Evolutionary conservation across 2,797 vertebrate genomes (phyloP), one percentile per base, ranked within the genome.

Genomic region (Anomalospiza imberbis): DNA sequence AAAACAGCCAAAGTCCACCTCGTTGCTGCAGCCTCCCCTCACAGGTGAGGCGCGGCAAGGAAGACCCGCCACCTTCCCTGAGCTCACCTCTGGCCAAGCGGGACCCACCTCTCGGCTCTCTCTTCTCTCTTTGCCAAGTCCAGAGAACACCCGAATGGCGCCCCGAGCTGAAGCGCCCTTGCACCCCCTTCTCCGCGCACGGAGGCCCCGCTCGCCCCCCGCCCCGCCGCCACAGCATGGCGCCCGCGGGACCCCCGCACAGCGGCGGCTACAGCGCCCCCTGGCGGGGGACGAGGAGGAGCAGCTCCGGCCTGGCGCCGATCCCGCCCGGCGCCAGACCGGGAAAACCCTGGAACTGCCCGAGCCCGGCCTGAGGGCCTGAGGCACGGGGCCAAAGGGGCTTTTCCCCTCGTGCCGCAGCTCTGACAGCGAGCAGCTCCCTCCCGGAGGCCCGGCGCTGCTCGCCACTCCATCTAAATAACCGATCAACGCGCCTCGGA

Each of bases 251-350:
- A 3, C 4, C 3, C 2, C 18, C 31, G 2, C 26, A 16, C 10
- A 4, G 19, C 8, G 22, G 50, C 6, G 34, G 14, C 26, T 0
- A 1, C 10, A 4, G 62, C 7, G 5, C 28, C 1, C 4, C 1
- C 0, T 10, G 3, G 10, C 9, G 34, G 55, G 68, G 1, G 4
- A 2, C 0, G 2, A 3, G 8, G 1, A 3, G 18, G 0, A 0
- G 5, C 1, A 1, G 17, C 2, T 2, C 0, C 0, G 12, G 20
- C 5, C 17, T 3, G 26, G 17, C 5, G 9, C 42, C 10, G 0
- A 4, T 16, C 15, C 9, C 3, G 1, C 22, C 10, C 0, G 0
- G 2, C 0, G 2, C 3, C 0, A 12, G 3, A 0, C 5, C 4
- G 9, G 28, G 28, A 6, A 19, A 6, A 18, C 1, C 6, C 19